A percentile compares a stretch with the other conserved stretches of the same genome.
These are phyloP conservation scores for Drosophila pectinifera DNA, from an alignment of 1,140 invertebrate species.

Conservation along the genomic window DNA sequence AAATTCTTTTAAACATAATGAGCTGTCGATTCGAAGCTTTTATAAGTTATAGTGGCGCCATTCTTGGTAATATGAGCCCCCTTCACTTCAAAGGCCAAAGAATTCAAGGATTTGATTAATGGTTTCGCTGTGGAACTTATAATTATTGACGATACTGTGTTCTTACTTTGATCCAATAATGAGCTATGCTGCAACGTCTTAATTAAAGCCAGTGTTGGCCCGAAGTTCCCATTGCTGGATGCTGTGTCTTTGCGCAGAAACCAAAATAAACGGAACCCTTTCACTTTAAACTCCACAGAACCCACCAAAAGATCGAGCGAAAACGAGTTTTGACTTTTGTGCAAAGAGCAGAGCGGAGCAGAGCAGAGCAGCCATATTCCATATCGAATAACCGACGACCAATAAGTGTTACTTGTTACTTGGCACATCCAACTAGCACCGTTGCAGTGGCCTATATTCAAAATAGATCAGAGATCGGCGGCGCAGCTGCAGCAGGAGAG, in stretches of 20 bases:
- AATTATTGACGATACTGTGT: conserved; percentile 3
- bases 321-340: conserved; percentile 71
- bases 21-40: conserved; percentile 4
- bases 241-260: conserved; percentile 8
- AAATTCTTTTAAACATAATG: conserved; percentile 12
- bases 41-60: conserved; percentile 1
- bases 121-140: conserved; percentile 10
- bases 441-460: conserved; percentile 82
- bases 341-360: conserved; percentile 37
- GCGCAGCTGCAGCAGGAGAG: conserved; percentile 49
- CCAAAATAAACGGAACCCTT: conserved; percentile 66
- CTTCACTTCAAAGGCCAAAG: conserved; percentile 7
- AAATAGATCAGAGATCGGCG: conserved; percentile 73
- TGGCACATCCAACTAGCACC: conserved; percentile 62
- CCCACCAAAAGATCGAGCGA: conserved; percentile 50
- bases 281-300: conserved; percentile 67
- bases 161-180: conserved; percentile 8
- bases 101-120: conserved; percentile 14
- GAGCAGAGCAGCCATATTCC: conserved; percentile 51
- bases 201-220: conserved; percentile 16
- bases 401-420: conserved; percentile 49
- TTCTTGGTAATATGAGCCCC: background rate
- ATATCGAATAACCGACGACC: conserved; percentile 53
- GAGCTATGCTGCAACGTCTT: background rate
- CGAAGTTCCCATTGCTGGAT: conserved; percentile 8